phyloP scores from a whole-genome alignment of 2,113 vertebrate species.

The Turnix velox region DNA sequence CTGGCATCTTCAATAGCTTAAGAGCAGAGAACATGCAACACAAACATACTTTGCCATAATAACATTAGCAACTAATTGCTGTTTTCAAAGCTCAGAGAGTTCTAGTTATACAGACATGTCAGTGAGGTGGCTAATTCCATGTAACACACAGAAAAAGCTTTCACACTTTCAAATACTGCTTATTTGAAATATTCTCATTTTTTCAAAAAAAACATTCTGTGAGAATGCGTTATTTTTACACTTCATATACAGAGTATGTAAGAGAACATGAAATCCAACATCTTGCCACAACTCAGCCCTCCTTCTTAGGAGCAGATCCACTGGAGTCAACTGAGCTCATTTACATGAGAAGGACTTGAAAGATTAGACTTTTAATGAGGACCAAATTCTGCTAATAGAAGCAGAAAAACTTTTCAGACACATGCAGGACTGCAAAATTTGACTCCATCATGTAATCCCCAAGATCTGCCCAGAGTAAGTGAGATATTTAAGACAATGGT shows the following conservation, averaged over 20 bases:
- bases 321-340: background rate
- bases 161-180: background rate
- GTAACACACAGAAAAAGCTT: background rate
- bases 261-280: background rate
- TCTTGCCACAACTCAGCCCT: background rate
- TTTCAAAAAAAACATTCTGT: rapidly evolving
- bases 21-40: background rate
- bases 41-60: background rate
- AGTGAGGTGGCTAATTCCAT: background rate
- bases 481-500: background rate
- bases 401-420: background rate
- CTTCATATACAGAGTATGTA: rapidly evolving
- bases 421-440: background rate
- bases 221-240: background rate
- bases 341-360: background rate
- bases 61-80: background rate
- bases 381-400: background rate
- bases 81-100: background rate
- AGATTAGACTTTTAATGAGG: background rate
- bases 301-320: background rate
- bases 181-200: background rate
- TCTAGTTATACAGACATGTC: background rate
- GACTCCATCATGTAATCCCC: background rate
- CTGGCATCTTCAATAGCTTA: background rate
- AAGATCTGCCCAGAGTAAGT: background rate